Evolutionary conservation across 2,113 vertebrate genomes (phyloP).

Genomic region (Campylomormyrus tamandua): DNA sequence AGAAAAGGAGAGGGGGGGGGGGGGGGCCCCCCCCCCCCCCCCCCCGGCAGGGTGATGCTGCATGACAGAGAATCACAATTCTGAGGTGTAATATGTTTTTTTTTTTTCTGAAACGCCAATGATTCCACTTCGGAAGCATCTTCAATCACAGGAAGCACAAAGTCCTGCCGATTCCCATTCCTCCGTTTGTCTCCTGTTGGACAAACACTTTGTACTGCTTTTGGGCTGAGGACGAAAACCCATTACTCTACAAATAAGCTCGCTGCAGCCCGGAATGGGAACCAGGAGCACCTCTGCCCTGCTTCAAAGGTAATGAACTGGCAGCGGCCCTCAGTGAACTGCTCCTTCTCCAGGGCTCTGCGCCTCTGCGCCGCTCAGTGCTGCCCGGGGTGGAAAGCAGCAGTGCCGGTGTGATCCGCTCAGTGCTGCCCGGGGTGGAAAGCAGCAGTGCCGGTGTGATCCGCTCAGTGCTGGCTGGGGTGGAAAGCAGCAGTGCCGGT

Average conservation of each 20-base stretch:
- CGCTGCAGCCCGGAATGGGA: no score
- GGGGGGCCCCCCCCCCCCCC: not conserved
- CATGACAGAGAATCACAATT: not conserved
- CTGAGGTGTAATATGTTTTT: not conserved
- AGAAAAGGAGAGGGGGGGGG: no score
- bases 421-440: rapidly evolving
- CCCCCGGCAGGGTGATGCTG: not conserved
- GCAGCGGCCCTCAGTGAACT: not conserved
- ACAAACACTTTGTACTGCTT: not conserved
- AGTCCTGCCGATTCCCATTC: not conserved
- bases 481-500: not conserved
- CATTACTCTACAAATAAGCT: conserved; percentile 14
- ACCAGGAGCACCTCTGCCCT: not conserved
- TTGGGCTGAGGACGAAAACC: not conserved
- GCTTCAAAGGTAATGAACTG: not conserved
- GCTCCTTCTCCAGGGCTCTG: not conserved
- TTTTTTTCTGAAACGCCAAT: not conserved
- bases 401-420: no score
- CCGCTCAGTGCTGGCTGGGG: no score
- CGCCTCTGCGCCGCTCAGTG: no score
- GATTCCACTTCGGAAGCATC: not conserved
- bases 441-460: no score
- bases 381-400: no score
- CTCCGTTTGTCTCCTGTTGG: not conserved
- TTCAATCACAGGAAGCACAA: conserved; percentile 8